Evolutionary conservation across 2,113 vertebrate genomes (phyloP).

Genomic region (Anguilla japonica): DNA sequence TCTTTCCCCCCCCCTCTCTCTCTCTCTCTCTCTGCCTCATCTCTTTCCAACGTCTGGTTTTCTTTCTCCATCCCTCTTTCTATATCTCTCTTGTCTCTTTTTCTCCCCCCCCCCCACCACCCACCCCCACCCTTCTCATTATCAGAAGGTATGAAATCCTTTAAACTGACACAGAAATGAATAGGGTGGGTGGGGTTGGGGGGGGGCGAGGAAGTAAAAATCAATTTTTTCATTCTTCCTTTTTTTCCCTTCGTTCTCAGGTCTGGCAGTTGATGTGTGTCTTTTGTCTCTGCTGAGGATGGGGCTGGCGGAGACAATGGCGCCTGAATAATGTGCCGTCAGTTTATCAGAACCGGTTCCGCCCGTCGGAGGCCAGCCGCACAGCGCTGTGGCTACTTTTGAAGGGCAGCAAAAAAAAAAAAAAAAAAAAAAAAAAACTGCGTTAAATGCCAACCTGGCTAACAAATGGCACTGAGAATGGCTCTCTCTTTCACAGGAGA

Average conservation of each 20-base stretch:
- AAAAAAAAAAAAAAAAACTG: no score
- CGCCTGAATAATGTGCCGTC: not conserved
- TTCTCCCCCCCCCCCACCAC: not conserved
- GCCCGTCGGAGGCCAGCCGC: not conserved
- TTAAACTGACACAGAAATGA: conserved; percentile 9
- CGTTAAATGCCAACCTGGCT: not conserved
- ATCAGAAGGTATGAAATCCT: not conserved
- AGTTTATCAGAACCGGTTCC: not conserved
- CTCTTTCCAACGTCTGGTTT: no score
- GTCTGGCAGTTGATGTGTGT: not conserved
- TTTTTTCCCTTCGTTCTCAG: not conserved
- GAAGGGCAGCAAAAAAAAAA: not conserved
- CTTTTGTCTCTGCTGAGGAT: not conserved
- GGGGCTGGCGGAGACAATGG: not conserved
- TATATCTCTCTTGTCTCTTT: not conserved
- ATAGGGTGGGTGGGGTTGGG: not conserved
- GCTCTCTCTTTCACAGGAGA: not conserved
- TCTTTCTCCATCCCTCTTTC: not conserved
- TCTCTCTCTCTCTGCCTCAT: not conserved
- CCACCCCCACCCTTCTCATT: not conserved
- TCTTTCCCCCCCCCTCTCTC: no score
- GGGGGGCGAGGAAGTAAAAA: not conserved
- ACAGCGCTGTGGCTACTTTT: not conserved
- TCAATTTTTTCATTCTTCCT: not conserved
- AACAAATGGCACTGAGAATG: not conserved